phyloP scores from a whole-genome alignment of 2,113 vertebrate species.

The Cryptomyrus ogoouensis region DNA sequence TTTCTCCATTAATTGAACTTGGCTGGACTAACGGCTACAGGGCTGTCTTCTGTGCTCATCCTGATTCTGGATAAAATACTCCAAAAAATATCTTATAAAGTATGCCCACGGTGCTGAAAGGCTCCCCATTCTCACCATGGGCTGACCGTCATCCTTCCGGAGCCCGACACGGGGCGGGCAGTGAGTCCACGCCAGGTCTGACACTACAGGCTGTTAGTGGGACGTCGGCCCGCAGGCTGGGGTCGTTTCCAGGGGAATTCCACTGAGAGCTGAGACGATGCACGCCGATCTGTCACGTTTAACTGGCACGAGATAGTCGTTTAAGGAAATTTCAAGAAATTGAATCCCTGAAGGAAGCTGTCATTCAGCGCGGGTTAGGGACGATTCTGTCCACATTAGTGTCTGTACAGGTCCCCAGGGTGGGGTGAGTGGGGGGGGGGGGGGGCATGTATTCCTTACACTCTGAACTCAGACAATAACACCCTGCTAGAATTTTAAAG shows the following conservation, averaged over 20 bases:
- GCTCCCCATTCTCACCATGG: not conserved
- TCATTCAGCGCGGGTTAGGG: not conserved
- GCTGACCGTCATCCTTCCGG: not conserved
- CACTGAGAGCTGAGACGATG: not conserved
- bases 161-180: not conserved
- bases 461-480: not conserved
- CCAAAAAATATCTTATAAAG: not conserved
- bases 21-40: not conserved
- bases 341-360: not conserved
- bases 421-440: not conserved
- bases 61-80: not conserved
- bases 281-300: not conserved
- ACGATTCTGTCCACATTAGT: not conserved
- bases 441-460: not conserved
- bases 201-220: not conserved
- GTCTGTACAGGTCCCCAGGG: not conserved
- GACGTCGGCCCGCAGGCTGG: not conserved
- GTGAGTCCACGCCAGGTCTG: not conserved
- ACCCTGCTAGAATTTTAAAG: not conserved
- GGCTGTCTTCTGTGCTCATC: not conserved
- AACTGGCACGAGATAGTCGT: not conserved
- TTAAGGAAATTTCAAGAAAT: not conserved
- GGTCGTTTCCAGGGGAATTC: conserved; percentile 7
- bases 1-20: not conserved
- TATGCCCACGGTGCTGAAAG: not conserved